Percentiles rank a stretch among this genome's conserved stretches.
phyloP scores from a whole-genome alignment of 2,113 vertebrate genomes.

The Bos taurus region DNA sequence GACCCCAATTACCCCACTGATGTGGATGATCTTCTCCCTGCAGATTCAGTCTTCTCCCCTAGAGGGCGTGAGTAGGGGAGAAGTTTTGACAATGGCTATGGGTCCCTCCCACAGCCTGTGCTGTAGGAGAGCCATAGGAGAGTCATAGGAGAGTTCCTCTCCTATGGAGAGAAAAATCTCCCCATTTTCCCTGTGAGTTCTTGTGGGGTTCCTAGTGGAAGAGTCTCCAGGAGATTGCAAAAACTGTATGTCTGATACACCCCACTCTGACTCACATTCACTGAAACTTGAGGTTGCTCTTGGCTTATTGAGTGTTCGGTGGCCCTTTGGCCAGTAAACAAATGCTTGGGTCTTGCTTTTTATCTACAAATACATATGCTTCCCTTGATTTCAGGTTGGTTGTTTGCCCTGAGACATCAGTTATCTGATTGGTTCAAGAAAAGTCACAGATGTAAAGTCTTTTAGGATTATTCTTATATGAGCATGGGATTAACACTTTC shows the following conservation, averaged over 20 bases:
- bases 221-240: neutral
- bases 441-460: neutral
- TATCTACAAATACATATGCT: neutral
- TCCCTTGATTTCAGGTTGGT: neutral
- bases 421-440: neutral
- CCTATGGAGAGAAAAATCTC: neutral
- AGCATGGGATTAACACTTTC: neutral
- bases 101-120: accelerated
- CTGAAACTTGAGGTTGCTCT: no score
- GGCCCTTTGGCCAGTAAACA: neutral
- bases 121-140: neutral
- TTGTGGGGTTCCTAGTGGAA: neutral
- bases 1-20: neutral
- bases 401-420: neutral
- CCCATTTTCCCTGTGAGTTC: neutral
- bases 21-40: neutral
- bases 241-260: neutral
- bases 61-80: neutral
- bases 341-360: neutral
- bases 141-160: neutral
- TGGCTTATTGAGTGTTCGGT: neutral
- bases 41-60: neutral
- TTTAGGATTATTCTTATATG: neutral
- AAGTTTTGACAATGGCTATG: neutral
- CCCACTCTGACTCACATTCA: neutral